A percentile compares a stretch with the other conserved stretches of the same genome.
Conservation (phyloP, 2,797 vertebrate genomes). For the Pangasius larnaudii region DNA sequence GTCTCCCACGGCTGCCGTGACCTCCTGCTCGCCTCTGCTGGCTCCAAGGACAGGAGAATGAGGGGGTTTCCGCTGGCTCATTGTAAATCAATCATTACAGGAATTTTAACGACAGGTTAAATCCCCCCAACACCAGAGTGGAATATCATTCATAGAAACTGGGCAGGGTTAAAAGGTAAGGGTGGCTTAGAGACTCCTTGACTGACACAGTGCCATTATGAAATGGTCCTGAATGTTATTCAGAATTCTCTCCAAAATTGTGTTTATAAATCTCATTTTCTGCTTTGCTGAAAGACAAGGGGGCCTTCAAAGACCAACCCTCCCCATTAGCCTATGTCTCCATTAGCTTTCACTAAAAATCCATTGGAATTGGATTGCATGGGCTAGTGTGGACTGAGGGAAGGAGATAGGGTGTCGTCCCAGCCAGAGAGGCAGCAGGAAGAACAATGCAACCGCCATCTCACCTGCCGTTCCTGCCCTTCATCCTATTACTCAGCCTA, state of each 20-base stretch:
- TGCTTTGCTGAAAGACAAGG: slow-evolving; percentile 31
- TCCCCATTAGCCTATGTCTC: slow-evolving; percentile 30
- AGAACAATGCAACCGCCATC: slow-evolving; percentile 58
- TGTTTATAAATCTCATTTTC: slow-evolving; percentile 24
- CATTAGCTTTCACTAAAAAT: slow-evolving; percentile 55
- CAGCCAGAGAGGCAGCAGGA: slow-evolving; percentile 40
- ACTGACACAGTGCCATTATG: slow-evolving; percentile 23
- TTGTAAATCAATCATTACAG: slow-evolving; percentile 39
- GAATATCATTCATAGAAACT: not conserved
- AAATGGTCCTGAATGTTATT: slow-evolving; percentile 36
- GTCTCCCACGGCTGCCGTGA: slow-evolving; percentile 32
- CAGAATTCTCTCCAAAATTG: slow-evolving; percentile 15
- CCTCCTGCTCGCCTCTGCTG: slow-evolving; percentile 38
- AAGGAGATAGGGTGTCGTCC: slow-evolving; percentile 48
- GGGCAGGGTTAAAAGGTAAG: not conserved
- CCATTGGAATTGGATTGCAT: slow-evolving; percentile 51
- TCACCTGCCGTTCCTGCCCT: slow-evolving; percentile 58
- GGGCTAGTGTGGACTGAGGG: slow-evolving; percentile 24
- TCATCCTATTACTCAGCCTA: slow-evolving; percentile 66
- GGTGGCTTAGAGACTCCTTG: not conserved
- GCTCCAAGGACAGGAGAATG: slow-evolving; percentile 23
- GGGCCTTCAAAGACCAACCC: slow-evolving; percentile 28
- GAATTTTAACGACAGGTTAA: not conserved
- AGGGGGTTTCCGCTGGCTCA: slow-evolving; percentile 47
- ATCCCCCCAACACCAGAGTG: not conserved